These are phyloP conservation scores for Ophion costatus DNA, from an alignment of 2,888 invertebrate genomes.

Conservation along the genomic window DNA sequence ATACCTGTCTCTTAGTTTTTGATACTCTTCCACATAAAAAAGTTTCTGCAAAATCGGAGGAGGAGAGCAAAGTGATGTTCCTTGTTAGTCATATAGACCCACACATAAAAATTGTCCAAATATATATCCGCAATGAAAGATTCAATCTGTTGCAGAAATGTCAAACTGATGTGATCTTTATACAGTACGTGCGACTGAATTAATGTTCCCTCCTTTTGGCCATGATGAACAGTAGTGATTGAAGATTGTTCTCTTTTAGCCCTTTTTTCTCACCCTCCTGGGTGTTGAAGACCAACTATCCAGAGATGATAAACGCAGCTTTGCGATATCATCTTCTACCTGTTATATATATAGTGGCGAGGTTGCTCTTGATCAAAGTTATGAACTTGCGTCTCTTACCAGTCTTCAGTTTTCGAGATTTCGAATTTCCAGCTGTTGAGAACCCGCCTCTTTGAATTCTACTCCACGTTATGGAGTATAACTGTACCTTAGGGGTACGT, in stretches of 20 bases:
- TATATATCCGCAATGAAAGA: too few species aligned
- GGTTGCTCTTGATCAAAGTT: conserved; percentile 26
- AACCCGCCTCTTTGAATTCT: too few species aligned
- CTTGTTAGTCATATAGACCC: too few species aligned
- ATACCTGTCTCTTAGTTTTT: too few species aligned
- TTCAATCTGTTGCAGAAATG: too few species aligned
- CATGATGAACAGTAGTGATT: conserved; percentile 56
- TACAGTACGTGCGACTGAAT: conserved; percentile 61
- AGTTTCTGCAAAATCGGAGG: too few species aligned
- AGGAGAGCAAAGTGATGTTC: too few species aligned
- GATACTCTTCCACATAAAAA: too few species aligned
- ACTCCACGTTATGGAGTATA: too few species aligned
- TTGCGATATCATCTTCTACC: conserved; percentile 37
- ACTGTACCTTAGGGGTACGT: too few species aligned
- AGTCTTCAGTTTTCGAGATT: neutral
- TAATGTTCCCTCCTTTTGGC: conserved; percentile 57
- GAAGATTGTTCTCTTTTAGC: conserved; percentile 4
- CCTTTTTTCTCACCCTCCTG: neutral
- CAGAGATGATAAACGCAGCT: conserved; percentile 56
- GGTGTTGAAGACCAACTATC: conserved; percentile 12
- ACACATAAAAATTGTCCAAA: too few species aligned
- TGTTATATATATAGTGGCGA: neutral
- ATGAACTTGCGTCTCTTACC: conserved; percentile 25
- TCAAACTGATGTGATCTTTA: conserved; percentile 40
- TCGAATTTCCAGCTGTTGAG: neutral